Evolutionary conservation across 35 echinoderm and acorn worm genomes (phyloP).

Genomic region (Anneissia japonica): DNA sequence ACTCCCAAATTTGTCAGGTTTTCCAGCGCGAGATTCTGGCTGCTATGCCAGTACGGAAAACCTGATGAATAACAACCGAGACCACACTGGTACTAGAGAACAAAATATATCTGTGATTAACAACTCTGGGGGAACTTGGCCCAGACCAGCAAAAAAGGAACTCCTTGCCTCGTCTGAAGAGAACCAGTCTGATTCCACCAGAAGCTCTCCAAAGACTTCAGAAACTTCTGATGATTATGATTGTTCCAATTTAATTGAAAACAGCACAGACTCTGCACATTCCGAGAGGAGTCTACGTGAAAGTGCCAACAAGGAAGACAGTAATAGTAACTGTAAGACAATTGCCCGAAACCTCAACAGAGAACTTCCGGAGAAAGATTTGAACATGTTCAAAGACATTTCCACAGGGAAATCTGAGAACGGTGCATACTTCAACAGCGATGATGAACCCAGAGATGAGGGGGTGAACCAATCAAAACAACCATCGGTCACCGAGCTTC

Average conservation of each 20-base stretch:
- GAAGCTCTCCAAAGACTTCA: neutral
- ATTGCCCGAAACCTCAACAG: neutral
- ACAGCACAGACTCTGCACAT: neutral
- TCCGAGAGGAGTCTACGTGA: neutral
- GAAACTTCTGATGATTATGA: neutral
- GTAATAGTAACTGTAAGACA: neutral
- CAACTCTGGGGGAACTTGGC: neutral
- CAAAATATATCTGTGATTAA: neutral
- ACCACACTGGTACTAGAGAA: neutral
- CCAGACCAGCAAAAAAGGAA: neutral
- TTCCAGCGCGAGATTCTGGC: conserved; percentile 1
- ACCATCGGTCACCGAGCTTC: neutral
- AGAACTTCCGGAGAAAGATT: neutral
- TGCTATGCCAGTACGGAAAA: conserved; percentile 15
- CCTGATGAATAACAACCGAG: neutral
- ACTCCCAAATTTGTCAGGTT: neutral
- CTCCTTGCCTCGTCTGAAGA: neutral
- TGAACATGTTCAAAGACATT: neutral
- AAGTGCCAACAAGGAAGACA: neutral
- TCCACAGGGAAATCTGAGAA: neutral
- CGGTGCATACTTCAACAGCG: neutral
- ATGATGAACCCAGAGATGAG: neutral
- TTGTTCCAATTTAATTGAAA: neutral
- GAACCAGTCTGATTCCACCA: neutral
- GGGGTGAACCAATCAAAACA: neutral